Evolutionary conservation across 1,140 invertebrate genomes (phyloP).

Genomic region (Andrena cerasifolii): DNA sequence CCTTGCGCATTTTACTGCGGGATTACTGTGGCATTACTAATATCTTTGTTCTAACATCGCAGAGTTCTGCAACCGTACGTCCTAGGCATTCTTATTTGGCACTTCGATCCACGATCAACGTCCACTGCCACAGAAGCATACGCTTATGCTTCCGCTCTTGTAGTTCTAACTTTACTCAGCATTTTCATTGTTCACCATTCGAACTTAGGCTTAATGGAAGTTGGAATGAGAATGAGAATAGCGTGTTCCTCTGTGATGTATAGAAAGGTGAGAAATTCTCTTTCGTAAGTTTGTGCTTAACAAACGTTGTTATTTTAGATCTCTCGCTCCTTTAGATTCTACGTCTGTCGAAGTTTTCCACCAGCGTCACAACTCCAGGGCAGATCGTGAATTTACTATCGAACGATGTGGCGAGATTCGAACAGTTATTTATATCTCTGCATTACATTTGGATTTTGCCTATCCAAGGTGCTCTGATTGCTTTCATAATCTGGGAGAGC

Average conservation of each 20-base stretch:
- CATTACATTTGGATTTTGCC: slow-evolving; percentile 90
- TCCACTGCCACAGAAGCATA: slow-evolving; percentile 77
- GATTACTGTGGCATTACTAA: neutral
- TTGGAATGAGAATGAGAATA: slow-evolving; percentile 83
- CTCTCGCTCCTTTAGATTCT: slow-evolving; percentile 66
- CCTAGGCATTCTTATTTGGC: slow-evolving; percentile 79
- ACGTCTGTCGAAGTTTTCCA: slow-evolving; percentile 78
- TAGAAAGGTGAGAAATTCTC: slow-evolving; percentile 24
- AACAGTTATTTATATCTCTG: slow-evolving; percentile 78
- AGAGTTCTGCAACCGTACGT: slow-evolving; percentile 77
- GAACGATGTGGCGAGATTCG: slow-evolving; percentile 88
- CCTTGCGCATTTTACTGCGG: neutral
- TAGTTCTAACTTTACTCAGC: slow-evolving; percentile 76
- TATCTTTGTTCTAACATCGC: neutral
- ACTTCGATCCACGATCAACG: slow-evolving; percentile 78
- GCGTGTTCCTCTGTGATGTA: slow-evolving; percentile 83
- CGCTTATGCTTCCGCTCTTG: slow-evolving; percentile 78
- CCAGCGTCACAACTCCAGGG: slow-evolving; percentile 87
- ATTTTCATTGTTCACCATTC: slow-evolving; percentile 79
- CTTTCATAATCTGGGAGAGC: slow-evolving; percentile 85
- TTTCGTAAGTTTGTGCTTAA: neutral
- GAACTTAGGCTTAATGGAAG: slow-evolving; percentile 76
- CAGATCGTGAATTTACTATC: slow-evolving; percentile 94
- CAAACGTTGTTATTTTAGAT: neutral
- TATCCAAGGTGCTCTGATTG: slow-evolving; percentile 85